phyloP scores from a whole-genome alignment of 2,797 vertebrate genomes.

The Trachops cirrhosus region DNA sequence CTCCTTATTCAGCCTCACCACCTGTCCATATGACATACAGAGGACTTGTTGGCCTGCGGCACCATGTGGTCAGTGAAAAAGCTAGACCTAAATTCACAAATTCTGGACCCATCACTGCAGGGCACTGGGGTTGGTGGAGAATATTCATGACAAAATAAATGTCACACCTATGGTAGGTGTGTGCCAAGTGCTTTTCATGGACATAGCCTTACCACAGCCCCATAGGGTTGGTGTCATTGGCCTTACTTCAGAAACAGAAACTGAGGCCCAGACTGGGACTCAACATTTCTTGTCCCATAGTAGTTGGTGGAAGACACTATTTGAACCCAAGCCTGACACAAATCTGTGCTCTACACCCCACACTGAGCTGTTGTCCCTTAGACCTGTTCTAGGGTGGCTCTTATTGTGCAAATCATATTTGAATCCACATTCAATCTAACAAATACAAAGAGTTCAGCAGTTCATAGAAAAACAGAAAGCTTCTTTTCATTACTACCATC shows the following conservation, averaged over 20 bases:
- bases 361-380: background rate
- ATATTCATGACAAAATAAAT: background rate
- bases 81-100: background rate
- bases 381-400: background rate
- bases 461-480: background rate
- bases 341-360: background rate
- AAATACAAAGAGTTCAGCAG: background rate
- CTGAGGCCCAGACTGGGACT: background rate
- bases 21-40: background rate
- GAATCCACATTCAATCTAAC: background rate
- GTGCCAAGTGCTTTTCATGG: background rate
- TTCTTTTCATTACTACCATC: background rate
- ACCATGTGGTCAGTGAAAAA: background rate
- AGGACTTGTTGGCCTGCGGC: background rate
- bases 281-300: background rate
- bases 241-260: background rate
- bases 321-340: background rate
- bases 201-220: background rate
- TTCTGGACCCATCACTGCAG: background rate
- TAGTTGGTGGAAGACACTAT: background rate
- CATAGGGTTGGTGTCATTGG: background rate
- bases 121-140: background rate
- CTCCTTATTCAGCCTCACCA: background rate
- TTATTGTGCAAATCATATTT: background rate
- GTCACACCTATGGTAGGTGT: background rate